Base-by-base conservation (phyloP, 1,140 invertebrate species). In the Pseudomyrmex dendroicus region DNA sequence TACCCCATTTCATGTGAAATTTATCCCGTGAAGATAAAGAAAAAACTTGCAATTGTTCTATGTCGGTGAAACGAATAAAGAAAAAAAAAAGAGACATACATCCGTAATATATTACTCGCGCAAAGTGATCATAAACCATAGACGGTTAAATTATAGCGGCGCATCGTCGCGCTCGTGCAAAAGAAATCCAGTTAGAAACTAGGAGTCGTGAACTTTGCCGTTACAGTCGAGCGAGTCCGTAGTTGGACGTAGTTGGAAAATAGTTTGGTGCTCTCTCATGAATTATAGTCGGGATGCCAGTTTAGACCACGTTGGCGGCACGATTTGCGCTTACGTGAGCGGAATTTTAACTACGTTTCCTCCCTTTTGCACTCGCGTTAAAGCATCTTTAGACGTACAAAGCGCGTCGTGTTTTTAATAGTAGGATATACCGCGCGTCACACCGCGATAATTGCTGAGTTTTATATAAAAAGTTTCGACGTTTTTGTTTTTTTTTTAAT, bases 201-300 rank as follows among this genome's bases (percentile, higher is more conserved):
- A 46, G 54, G 44, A 59, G 64, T 70, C 76, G 66, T 66, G n/a
- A 80, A 80, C 35, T 80, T 80, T 22, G 66, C 56, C 56, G 66
- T 70, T 72, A 59, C 54, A 80, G 44, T 50, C 76, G 76, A 70
- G 54, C 76, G 64, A 72, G 5, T 35, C 50, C 54, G 67, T 80
- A 80, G 66, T 78, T 78, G 64, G 44, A 78, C 76, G 76, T 78
- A 78, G 76, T 80, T 80, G 54, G 76, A 80, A 80, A 80, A 80
- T 80, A 80, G 76, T 80, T 80, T 61, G 54, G 66, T 35, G 66
- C 76, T 72, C 54, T 72, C 54, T 25, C 66, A 80, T 80, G 76
- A 80, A 80, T 80, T 80, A 80, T 80, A 80, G 76, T 20, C 15
- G 46, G 44, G 44, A 80, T 46, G 54, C 67, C 56, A 59, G 66